phyloP scores from a whole-genome alignment of 2,888 invertebrate genomes.

The Gastrophysa polygoni region DNA sequence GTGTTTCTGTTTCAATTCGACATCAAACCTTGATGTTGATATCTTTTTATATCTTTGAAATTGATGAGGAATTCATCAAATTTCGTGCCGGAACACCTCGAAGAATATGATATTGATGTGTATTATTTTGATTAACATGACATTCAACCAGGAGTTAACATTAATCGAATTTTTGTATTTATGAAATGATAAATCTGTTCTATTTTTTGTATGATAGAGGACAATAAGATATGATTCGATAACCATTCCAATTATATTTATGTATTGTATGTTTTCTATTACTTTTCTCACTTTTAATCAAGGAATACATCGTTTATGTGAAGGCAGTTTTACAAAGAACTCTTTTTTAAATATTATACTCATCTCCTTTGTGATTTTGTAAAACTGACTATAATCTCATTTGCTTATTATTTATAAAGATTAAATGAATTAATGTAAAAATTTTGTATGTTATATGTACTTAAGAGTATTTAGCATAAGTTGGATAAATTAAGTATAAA shows the following conservation, averaged over 20 bases:
- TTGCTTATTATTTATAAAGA: slow-evolving; percentile 1
- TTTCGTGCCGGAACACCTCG: not conserved
- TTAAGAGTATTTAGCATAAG: slow-evolving; percentile 52
- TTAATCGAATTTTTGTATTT: not conserved
- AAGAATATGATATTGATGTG: not conserved
- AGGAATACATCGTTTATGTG: not conserved
- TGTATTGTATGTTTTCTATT: not conserved
- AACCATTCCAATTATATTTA: not conserved
- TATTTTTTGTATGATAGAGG: slow-evolving; percentile 42
- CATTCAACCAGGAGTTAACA: not conserved
- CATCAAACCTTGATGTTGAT: too few relatives aligned
- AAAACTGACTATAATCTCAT: slow-evolving; percentile 10
- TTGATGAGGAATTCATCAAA: too few relatives aligned
- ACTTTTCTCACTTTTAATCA: not conserved
- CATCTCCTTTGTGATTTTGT: slow-evolving; percentile 14
- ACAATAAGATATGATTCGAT: slow-evolving; percentile 34
- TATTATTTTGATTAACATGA: not conserved
- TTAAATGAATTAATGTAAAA: slow-evolving; percentile 39
- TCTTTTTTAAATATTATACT: slow-evolving; percentile 11
- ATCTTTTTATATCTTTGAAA: too few relatives aligned
- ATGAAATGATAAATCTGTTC: slow-evolving; percentile 13
- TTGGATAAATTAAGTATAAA: slow-evolving; percentile 52
- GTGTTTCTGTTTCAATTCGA: too few relatives aligned
- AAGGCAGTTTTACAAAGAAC: slow-evolving; percentile 18
- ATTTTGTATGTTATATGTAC: slow-evolving; percentile 55